phyloP scores from a whole-genome alignment of 2,888 invertebrate genomes.

The Hymenopus coronatus region DNA sequence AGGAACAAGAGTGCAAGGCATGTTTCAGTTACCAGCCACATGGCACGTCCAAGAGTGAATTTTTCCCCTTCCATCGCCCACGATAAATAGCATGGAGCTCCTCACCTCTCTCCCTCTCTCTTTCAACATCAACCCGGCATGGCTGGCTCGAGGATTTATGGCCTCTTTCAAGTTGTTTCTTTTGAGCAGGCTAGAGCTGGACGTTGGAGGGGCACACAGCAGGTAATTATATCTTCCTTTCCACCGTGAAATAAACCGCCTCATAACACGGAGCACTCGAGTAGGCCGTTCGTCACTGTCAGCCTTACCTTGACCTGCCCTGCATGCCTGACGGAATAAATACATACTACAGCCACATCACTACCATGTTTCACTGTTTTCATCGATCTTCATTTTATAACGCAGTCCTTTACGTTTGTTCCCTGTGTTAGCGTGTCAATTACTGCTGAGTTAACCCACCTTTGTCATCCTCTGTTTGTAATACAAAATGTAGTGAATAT shows the following conservation, averaged over 20 bases:
- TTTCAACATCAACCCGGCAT: not conserved
- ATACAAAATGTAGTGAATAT: no score
- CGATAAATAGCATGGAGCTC: slow-evolving; percentile 9
- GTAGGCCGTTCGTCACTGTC: slow-evolving; percentile 36
- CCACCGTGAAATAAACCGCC: slow-evolving; percentile 40
- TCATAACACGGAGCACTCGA: slow-evolving; percentile 37
- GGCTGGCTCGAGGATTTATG: slow-evolving; percentile 27
- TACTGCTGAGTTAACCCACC: no score
- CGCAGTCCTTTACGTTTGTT: not conserved
- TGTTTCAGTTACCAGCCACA: slow-evolving; percentile 32
- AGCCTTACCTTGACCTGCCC: slow-evolving; percentile 23
- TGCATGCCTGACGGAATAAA: slow-evolving; percentile 26
- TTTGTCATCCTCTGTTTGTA: no score
- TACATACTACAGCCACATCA: not conserved
- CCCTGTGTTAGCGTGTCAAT: not conserved
- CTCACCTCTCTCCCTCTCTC: not conserved
- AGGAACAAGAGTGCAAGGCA: slow-evolving; percentile 18
- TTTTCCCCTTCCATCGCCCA: not conserved
- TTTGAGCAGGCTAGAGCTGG: slow-evolving; percentile 17
- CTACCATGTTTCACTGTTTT: not conserved
- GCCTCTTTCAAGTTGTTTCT: slow-evolving; percentile 32
- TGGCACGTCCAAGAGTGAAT: slow-evolving; percentile 30
- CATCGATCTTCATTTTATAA: not conserved
- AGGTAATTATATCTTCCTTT: slow-evolving; percentile 42
- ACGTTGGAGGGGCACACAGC: slow-evolving; percentile 36